Evolutionary conservation across 2,797 vertebrate genomes (phyloP).

Genomic region (Pseudotriccus pelzelni): DNA sequence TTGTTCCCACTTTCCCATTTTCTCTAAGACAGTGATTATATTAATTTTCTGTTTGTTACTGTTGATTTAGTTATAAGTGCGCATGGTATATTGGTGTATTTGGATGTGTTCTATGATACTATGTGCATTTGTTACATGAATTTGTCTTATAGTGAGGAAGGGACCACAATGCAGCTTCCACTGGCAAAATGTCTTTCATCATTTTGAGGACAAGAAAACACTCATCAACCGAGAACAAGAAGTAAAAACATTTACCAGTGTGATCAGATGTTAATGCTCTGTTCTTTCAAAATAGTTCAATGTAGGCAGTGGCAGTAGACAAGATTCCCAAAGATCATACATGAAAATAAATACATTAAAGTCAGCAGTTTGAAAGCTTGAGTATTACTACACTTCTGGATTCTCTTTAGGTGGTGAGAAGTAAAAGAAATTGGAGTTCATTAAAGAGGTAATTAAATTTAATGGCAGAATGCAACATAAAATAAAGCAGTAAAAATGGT

Average conservation of each 20-base stretch:
- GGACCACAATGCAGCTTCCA: neutral
- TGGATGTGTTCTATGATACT: neutral
- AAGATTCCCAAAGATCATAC: neutral
- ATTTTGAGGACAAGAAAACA: neutral
- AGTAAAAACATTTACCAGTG: neutral
- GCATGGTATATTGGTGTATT: neutral
- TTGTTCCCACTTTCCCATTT: neutral
- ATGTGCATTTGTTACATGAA: neutral
- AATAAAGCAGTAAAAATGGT: neutral
- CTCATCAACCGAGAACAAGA: neutral
- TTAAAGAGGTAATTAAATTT: slow-evolving; percentile 14
- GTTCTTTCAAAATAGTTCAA: neutral
- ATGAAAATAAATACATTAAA: neutral
- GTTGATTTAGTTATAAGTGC: neutral
- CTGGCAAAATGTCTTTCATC: neutral
- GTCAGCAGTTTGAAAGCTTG: neutral
- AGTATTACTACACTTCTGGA: neutral
- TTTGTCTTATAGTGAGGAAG: neutral
- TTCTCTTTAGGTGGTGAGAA: neutral
- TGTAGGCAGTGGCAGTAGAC: neutral
- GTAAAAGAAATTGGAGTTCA: neutral
- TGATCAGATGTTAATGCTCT: neutral
- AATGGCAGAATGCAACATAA: neutral
- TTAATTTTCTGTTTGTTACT: neutral
- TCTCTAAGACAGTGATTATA: neutral